Conservation (phyloP, 2,113 vertebrate species). For the Ochotona princeps region DNA sequence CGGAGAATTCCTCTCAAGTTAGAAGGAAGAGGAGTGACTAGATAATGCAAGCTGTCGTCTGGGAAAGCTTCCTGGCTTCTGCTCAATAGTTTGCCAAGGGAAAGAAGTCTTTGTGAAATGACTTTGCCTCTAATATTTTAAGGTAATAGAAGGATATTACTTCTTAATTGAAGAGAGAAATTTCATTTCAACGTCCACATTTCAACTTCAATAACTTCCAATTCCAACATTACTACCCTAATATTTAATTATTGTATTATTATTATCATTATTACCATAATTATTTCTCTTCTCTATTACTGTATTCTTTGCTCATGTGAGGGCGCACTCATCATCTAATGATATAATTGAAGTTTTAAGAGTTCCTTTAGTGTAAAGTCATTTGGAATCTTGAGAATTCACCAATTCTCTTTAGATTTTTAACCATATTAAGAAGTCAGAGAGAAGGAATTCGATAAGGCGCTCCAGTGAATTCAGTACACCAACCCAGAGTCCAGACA, state of each 20-base stretch:
- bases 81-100: neutral
- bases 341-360: constrained; percentile 52
- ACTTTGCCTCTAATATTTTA: constrained; percentile 58
- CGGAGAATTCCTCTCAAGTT: constrained; percentile 10
- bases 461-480: neutral
- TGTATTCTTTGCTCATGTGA: constrained; percentile 34
- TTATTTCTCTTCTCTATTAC: constrained; percentile 55
- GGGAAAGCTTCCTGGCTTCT: neutral
- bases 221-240: constrained; percentile 45
- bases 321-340: constrained; percentile 48
- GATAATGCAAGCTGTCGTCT: neutral
- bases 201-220: constrained; percentile 39
- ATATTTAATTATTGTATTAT: constrained; percentile 59
- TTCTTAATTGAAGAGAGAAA: constrained; percentile 67
- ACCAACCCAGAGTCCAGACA: neutral
- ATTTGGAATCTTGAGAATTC: constrained; percentile 20
- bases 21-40: neutral
- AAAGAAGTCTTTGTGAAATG: constrained; percentile 53
- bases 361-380: constrained; percentile 37
- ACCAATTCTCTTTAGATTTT: neutral
- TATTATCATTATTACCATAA: constrained; percentile 57
- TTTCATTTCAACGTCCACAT: constrained; percentile 50
- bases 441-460: constrained; percentile 33
- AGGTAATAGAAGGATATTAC: constrained; percentile 60
- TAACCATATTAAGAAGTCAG: neutral